Evolutionary conservation across 1,140 invertebrate species (phyloP), one percentile per base, ranked within the genome.

Genomic region (Camponotus vicinus): DNA sequence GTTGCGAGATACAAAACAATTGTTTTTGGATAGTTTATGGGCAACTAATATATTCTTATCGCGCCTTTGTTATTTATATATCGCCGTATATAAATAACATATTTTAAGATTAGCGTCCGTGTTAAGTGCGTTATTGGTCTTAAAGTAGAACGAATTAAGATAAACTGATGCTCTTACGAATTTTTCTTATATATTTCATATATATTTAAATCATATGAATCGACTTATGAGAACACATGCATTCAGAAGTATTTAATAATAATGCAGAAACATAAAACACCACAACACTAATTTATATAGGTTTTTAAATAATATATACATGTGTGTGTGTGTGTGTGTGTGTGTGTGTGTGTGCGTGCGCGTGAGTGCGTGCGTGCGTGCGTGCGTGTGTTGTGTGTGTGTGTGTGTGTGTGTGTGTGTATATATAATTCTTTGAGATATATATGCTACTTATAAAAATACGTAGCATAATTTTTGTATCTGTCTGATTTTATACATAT

Each of bases 211-310:
- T 32, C 21, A 5, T 15, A 9, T 67, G 59, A 71, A 27, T 82
- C 52, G 13, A 32, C n/a, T 67, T 67, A 32, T 2, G 8, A 59
- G 27, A 52, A 52, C 49, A 52, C 21, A 15, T 71, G 70, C 6
- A 61, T 59, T 45, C 37, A 9, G 7, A 82, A 45, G 21, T 59
- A 70, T 80, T 80, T 55, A 42, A 6, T 32, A 55, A 42, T 80
- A 80, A 70, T 82, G 40, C 79, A 73, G 49, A 69, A 82, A 73
- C 67, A 45, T 71, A 27, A 82, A 42, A 82, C 66, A 80, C 32
- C 63, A 80, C 37, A 11, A 42, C 49, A 69, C 49, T 57, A 73
- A 69, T 9, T 69, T n/a, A 21, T 8, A 21, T 67, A 79, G 32
- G 7, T 13, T 82, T 82, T 82, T 45, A 45, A 82, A 71, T 45